Evolutionary conservation across 2,797 vertebrate genomes (phyloP).

Genomic region (Chelon labrosus): DNA sequence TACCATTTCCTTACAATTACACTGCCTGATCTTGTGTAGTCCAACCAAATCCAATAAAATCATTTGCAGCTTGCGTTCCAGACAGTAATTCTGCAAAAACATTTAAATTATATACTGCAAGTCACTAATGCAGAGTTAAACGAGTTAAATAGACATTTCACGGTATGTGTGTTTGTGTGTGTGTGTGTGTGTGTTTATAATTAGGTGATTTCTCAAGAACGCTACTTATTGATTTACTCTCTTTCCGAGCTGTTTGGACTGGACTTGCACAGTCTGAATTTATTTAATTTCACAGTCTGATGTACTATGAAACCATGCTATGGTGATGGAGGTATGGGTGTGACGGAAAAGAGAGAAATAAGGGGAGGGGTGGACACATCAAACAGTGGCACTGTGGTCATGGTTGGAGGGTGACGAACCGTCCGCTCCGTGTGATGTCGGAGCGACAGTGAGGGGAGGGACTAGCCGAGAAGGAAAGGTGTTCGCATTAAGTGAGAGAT

Average conservation of each 20-base stretch:
- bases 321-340: constrained; percentile 42
- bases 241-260: constrained; percentile 12
- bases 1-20: background rate
- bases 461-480: constrained; percentile 30
- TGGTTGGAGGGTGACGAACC: background rate
- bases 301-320: constrained; percentile 44
- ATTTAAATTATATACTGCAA: background rate
- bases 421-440: constrained; percentile 44
- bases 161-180: constrained; percentile 3
- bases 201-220: constrained; percentile 33
- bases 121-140: background rate
- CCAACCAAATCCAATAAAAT: constrained; percentile 1
- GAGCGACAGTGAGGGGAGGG: constrained; percentile 12
- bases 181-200: constrained; percentile 15
- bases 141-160: constrained; percentile 14
- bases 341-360: constrained; percentile 34
- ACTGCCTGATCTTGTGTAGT: background rate
- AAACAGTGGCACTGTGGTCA: constrained; percentile 26
- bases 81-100: background rate
- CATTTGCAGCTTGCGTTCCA: background rate
- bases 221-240: constrained; percentile 19
- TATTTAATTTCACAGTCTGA: constrained; percentile 51
- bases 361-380: constrained; percentile 27
- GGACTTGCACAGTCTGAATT: constrained; percentile 39
- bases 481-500: constrained; percentile 31